Evolutionary conservation across 2,888 invertebrate genomes (phyloP).

Genomic region (Plagiodera versicolora): DNA sequence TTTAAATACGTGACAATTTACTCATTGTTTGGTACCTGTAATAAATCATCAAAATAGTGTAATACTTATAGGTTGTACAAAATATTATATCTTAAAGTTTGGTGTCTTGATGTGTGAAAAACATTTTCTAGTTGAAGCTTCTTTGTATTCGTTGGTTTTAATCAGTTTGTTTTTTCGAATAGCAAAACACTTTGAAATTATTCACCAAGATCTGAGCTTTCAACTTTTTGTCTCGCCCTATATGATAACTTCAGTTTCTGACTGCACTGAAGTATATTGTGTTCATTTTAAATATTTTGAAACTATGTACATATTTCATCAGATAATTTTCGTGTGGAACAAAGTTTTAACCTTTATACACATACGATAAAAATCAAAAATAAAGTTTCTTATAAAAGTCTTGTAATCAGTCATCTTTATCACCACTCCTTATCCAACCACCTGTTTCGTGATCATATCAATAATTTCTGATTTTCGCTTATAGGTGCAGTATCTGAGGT

Average conservation of each 20-base stretch:
- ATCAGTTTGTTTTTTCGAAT: too few relatives aligned
- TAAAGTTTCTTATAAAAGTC: neutral
- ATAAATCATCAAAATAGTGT: neutral
- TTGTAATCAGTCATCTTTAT: too few relatives aligned
- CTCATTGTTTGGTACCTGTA: neutral
- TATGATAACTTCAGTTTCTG: too few relatives aligned
- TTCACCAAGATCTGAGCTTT: too few relatives aligned
- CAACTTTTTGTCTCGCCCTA: too few relatives aligned
- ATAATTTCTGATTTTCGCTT: constrained; percentile 28
- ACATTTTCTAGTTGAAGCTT: neutral
- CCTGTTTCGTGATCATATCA: too few relatives aligned
- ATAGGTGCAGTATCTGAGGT: constrained; percentile 64
- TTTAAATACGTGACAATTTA: neutral
- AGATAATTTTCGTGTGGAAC: neutral
- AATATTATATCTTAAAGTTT: neutral
- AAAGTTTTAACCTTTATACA: constrained; percentile 3
- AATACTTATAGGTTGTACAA: neutral
- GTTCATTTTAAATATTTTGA: neutral
- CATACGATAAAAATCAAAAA: neutral
- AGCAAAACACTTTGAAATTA: too few relatives aligned
- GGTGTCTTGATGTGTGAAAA: neutral
- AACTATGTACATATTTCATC: neutral
- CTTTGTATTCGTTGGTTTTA: neutral
- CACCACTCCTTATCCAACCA: too few relatives aligned
- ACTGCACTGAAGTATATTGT: neutral